These are phyloP conservation scores for Dryocosmus kuriphilus DNA, from an alignment of 2,888 invertebrate species.

Conservation along the genomic window DNA sequence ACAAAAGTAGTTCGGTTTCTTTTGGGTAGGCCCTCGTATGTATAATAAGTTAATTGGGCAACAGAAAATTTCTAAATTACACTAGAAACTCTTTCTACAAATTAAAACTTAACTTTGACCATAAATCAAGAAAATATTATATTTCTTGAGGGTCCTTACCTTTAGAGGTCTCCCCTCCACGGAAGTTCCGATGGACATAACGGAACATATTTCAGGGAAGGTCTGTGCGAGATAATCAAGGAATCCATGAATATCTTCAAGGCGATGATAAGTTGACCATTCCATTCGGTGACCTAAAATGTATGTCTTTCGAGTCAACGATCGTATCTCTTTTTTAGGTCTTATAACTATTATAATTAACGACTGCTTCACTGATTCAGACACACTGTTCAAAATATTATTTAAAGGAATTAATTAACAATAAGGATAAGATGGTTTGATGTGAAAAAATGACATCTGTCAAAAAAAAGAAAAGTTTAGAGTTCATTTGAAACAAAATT, in stretches of 20 bases:
- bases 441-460: too few relatives aligned
- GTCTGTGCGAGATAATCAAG: conserved; percentile 85
- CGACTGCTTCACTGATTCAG: conserved; percentile 63
- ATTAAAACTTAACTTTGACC: not conserved
- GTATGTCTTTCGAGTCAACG: conserved; percentile 23
- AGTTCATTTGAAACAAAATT: too few relatives aligned
- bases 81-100: conserved; percentile 12
- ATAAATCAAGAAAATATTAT: not conserved
- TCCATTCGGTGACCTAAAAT: conserved; percentile 82
- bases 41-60: too few relatives aligned
- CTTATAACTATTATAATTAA: conserved; percentile 4
- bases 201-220: conserved; percentile 86
- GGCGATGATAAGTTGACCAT: conserved; percentile 88
- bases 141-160: conserved; percentile 68
- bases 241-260: conserved; percentile 85
- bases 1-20: too few relatives aligned
- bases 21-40: too few relatives aligned
- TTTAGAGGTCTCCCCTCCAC: conserved; percentile 87
- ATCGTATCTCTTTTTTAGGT: conserved; percentile 37
- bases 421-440: too few relatives aligned
- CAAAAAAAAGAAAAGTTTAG: too few relatives aligned
- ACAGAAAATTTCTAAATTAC: too few relatives aligned
- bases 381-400: not conserved
- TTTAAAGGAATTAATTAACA: too few relatives aligned
- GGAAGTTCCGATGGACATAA: conserved; percentile 86